Percentiles rank a stretch among this genome's conserved stretches.
Conservation (phyloP, 1,140 invertebrate genomes). For the Chrysomallon squamiferum region DNA sequence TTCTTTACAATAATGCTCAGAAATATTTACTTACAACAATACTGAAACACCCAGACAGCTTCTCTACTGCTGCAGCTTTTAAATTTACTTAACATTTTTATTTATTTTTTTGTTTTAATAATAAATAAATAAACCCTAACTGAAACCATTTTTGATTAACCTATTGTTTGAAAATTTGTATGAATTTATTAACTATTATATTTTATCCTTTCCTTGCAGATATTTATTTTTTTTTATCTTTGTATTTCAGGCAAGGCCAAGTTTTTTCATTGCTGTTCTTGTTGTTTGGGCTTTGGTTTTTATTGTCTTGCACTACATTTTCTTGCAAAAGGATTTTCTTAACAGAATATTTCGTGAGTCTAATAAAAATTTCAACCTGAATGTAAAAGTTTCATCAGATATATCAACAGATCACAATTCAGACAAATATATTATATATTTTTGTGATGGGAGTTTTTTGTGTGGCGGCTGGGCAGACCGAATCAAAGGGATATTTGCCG, state of each 20-base stretch:
- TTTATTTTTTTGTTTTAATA: no score
- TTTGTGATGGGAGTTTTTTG: neutral
- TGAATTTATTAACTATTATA: no score
- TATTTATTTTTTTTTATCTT: neutral
- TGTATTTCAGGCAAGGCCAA: neutral
- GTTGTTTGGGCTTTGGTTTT: neutral
- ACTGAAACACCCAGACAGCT: no score
- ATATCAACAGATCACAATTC: neutral
- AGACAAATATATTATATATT: conserved; percentile 3
- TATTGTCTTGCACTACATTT: neutral
- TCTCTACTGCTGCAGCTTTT: no score
- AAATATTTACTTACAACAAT: no score
- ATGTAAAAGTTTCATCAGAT: neutral
- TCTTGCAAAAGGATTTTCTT: neutral
- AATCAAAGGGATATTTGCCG: conserved; percentile 17
- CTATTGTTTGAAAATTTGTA: no score
- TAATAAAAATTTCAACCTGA: neutral
- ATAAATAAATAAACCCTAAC: no score
- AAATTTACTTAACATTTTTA: no score
- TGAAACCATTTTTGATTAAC: no score
- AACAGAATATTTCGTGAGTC: neutral
- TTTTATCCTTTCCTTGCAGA: no score
- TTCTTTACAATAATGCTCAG: no score
- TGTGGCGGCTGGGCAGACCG: conserved; percentile 23
- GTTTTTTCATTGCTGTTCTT: neutral